Evolutionary conservation across 2,113 vertebrate species (phyloP), one percentile per base, ranked within the genome.

Genomic region (Xenopus laevis): DNA sequence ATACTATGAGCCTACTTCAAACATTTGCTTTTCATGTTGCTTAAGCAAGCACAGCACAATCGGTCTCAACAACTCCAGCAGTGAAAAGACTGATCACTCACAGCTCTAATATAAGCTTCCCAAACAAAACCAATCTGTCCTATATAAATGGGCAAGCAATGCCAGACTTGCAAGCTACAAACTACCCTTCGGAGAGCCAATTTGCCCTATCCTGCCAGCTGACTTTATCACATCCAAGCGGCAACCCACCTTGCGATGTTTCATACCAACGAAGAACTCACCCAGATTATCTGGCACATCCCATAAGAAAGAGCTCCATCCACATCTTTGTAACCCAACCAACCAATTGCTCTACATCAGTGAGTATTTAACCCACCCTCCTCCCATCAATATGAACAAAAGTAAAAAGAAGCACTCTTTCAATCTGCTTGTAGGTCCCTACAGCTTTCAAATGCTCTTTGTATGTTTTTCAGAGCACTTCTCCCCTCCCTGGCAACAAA

Each of bases 401-500:
- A 50, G 47, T 50, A 50, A 68, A 74, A 53, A 52, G 21, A 52
- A 74, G 21, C 44, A 45, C 55, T 58, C 44, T 65, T 46, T 65
- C 63, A 46, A 46, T 18, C 33, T 55, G 50, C 65, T 60, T 58
- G 63, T 68, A 65, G 65, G 66, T 74, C 72, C 66, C 72, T 52
- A 62, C 58, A 68, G 73, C 46, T 53, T 75, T 68, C 73, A 62
- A 52, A 53, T 68, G 72, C n/a, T 74, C 72, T 68, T 74, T 74
- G 72, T 74, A 74, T 75, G 46, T n/a, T n/a, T n/a, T n/a, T n/a
- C n/a, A 53, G 69, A 69, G 55, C 73, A 75, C 73, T 75, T 68
- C 52, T 75, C 65, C 65, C 73, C 65, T 75, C 73, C 73, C 73
- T 68, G 73, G 65, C 67, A 75, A 75, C 73, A 75, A 68, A 75